Evolutionary conservation across 2,797 vertebrate species (phyloP).

Genomic region (Muscicapa comitata): DNA sequence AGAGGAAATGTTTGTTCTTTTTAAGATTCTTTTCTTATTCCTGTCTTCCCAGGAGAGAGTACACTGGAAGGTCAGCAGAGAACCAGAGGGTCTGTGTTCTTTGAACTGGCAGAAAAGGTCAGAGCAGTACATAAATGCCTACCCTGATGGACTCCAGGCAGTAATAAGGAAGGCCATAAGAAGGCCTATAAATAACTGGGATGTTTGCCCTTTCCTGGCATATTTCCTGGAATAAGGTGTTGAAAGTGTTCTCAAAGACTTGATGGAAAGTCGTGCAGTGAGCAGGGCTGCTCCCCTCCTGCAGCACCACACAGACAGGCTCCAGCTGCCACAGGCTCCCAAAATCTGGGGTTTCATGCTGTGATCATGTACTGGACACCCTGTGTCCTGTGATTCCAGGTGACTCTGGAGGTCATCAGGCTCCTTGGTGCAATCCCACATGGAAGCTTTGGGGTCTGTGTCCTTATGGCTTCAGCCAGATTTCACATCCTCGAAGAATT

Average conservation of each 20-base stretch:
- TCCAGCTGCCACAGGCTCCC: neutral
- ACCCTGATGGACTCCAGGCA: neutral
- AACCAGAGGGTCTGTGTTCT: neutral
- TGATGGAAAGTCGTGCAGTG: neutral
- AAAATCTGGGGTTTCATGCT: neutral
- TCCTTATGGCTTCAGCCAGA: neutral
- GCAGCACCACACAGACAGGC: neutral
- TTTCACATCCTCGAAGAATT: neutral
- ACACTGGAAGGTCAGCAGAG: neutral
- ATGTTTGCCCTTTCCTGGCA: constrained; percentile 6
- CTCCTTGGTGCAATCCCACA: neutral
- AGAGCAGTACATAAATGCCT: constrained; percentile 16
- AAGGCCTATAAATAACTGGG: constrained; percentile 3
- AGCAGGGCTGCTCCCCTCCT: neutral
- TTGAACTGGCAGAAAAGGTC: constrained; percentile 40
- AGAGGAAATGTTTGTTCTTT: neutral
- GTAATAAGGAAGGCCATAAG: constrained; percentile 6
- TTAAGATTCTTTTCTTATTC: neutral
- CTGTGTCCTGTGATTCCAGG: neutral
- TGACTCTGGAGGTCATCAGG: neutral
- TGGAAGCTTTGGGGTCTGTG: no score
- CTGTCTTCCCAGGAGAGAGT: neutral
- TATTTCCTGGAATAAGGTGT: neutral
- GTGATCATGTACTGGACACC: fast-evolving
- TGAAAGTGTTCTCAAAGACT: neutral